Percentiles rank a stretch among this genome's conserved stretches.
phyloP scores from a whole-genome alignment of 2,113 vertebrate genomes.

The Heterotis niloticus region DNA sequence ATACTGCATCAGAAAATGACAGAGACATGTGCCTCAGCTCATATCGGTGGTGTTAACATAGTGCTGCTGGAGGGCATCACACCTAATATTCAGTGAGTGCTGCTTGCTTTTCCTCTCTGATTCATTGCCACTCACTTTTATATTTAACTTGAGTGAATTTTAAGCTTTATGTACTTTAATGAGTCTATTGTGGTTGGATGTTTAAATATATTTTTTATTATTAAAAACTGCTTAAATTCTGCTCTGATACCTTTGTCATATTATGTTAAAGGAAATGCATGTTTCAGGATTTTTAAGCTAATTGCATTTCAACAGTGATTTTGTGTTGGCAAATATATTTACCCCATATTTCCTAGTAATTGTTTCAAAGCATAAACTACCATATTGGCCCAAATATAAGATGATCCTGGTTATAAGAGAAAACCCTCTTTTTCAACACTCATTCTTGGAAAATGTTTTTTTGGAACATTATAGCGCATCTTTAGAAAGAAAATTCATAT shows the following conservation, averaged over 20 bases:
- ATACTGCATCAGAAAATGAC: conserved; percentile 98
- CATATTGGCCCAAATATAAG: no score
- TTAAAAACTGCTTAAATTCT: neutral
- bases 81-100: conserved; percentile 94
- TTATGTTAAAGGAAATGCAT: neutral
- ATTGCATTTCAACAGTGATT: conserved; percentile 7
- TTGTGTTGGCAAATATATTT: neutral
- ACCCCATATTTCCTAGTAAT: no score
- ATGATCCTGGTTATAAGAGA: no score
- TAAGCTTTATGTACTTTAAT: neutral
- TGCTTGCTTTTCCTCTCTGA: neutral
- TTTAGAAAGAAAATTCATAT: no score
- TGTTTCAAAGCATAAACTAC: no score
- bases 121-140: neutral
- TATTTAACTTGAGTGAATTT: neutral
- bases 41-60: conserved; percentile 95
- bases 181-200: no score
- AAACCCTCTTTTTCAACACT: no score
- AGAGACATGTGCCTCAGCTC: conserved; percentile 92
- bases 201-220: neutral
- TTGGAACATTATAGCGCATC: no score
- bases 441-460: no score
- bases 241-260: neutral
- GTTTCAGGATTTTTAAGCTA: conserved; percentile 4
- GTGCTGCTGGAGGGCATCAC: conserved; percentile 94